Percentiles rank a stretch among this genome's conserved stretches.
Conservation (phyloP, 2,113 vertebrate species). For the Labeo catla region DNA sequence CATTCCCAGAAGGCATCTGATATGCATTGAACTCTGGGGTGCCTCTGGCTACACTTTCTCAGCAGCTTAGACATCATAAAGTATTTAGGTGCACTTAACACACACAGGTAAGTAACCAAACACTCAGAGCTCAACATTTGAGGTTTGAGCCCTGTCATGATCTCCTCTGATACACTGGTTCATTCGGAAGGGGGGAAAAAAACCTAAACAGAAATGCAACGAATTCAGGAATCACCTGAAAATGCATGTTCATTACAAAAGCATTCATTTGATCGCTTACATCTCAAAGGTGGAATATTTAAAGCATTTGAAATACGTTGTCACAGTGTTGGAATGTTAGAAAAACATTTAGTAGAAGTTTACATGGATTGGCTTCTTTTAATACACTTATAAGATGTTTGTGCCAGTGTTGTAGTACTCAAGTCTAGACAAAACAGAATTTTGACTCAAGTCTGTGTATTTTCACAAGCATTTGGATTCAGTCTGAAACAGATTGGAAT, state of each 20-base stretch:
- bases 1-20: constrained; percentile 35
- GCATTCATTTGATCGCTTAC: neutral
- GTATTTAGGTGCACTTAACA: constrained; percentile 51
- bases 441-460: neutral
- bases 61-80: constrained; percentile 50
- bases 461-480: neutral
- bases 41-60: constrained; percentile 56
- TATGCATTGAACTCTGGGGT: constrained; percentile 45
- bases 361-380: neutral
- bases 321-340: neutral
- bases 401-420: neutral
- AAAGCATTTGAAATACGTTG: neutral
- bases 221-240: neutral
- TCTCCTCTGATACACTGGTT: neutral
- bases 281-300: neutral
- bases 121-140: neutral
- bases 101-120: constrained; percentile 35
- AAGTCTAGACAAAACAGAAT: neutral
- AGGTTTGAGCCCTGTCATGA: neutral
- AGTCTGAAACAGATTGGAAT: neutral
- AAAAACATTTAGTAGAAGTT: neutral
- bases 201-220: neutral
- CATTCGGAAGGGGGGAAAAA: too few species aligned
- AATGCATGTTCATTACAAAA: neutral
- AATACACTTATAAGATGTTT: neutral